These are phyloP conservation scores for Gallinago nigripennis DNA, from an alignment of 2,797 vertebrate genomes.

Conservation along the genomic window DNA sequence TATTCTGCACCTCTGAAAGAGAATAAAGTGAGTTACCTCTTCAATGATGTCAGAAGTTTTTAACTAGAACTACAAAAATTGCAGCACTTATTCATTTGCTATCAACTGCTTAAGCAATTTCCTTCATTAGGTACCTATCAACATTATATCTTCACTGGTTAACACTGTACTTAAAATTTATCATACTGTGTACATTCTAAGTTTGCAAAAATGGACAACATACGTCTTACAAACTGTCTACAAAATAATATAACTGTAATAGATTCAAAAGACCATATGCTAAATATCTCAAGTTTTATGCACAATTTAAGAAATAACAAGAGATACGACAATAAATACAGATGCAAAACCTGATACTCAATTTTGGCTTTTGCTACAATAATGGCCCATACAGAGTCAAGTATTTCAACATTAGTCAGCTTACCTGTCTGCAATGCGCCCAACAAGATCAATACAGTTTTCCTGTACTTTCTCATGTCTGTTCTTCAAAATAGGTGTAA, in stretches of 20 bases:
- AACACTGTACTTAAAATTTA: neutral
- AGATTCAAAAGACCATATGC: fast-evolving
- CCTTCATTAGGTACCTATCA: neutral
- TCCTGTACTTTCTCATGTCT: slow-evolving; percentile 99
- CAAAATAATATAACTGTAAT: neutral
- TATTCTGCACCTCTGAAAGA: slow-evolving; percentile 93
- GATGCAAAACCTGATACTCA: neutral
- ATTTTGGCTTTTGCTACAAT: neutral
- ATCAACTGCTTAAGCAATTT: neutral
- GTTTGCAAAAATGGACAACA: neutral
- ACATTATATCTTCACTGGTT: neutral
- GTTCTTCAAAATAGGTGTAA: slow-evolving; percentile 98
- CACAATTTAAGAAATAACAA: neutral
- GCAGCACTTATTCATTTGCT: neutral
- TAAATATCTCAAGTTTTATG: neutral
- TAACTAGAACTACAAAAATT: neutral
- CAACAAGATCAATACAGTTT: slow-evolving; percentile 98
- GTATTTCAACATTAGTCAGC: neutral
- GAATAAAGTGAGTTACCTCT: neutral
- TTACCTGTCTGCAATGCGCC: slow-evolving; percentile 96
- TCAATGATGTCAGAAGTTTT: neutral
- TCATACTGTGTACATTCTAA: neutral
- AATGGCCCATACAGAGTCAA: neutral
- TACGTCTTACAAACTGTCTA: neutral
- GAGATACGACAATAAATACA: neutral